Percentiles rank a stretch among this genome's conserved stretches.
These are phyloP conservation scores for Hyperoplus immaculatus DNA, from an alignment of 2,797 vertebrate species.

Conservation along the genomic window DNA sequence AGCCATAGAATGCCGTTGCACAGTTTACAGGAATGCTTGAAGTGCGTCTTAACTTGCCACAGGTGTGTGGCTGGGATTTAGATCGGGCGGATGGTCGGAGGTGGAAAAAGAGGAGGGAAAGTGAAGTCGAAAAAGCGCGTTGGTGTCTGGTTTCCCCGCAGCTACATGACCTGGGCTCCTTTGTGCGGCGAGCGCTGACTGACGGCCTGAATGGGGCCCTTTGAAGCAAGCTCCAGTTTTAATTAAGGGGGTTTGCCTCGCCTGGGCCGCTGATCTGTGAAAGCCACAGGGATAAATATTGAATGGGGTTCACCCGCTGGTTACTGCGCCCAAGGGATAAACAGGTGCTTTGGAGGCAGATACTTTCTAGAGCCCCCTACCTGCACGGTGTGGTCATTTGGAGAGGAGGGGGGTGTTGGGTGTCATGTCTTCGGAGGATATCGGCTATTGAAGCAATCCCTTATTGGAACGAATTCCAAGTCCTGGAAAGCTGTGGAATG, in stretches of 20 bases:
- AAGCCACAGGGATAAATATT: slow-evolving; percentile 99
- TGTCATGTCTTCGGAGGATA: slow-evolving; percentile 78
- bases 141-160: slow-evolving; percentile 93
- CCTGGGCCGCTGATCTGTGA: slow-evolving; percentile 98
- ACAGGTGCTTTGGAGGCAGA: slow-evolving; percentile 94
- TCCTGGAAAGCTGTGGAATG: slow-evolving; percentile 73
- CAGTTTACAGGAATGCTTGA: slow-evolving; percentile 89
- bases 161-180: slow-evolving; percentile 96
- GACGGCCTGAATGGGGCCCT: slow-evolving; percentile 98
- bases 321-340: slow-evolving; percentile 94
- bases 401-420: slow-evolving; percentile 65
- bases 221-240: slow-evolving; percentile 99
- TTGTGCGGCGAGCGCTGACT: slow-evolving; percentile 92
- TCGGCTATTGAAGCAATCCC: slow-evolving; percentile 69
- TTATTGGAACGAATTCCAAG: slow-evolving; percentile 78
- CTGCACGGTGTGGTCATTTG: slow-evolving; percentile 57
- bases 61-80: slow-evolving; percentile 72
- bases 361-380: slow-evolving; percentile 70
- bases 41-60: slow-evolving; percentile 76
- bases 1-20: slow-evolving; percentile 83
- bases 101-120: slow-evolving; percentile 81
- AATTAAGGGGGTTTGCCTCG: slow-evolving; percentile 99
- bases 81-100: slow-evolving; percentile 54
- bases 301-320: slow-evolving; percentile 99
- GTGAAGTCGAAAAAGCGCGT: slow-evolving; percentile 84